Base-by-base conservation (phyloP, 2,888 invertebrate species). In the Copidosoma aretas region DNA sequence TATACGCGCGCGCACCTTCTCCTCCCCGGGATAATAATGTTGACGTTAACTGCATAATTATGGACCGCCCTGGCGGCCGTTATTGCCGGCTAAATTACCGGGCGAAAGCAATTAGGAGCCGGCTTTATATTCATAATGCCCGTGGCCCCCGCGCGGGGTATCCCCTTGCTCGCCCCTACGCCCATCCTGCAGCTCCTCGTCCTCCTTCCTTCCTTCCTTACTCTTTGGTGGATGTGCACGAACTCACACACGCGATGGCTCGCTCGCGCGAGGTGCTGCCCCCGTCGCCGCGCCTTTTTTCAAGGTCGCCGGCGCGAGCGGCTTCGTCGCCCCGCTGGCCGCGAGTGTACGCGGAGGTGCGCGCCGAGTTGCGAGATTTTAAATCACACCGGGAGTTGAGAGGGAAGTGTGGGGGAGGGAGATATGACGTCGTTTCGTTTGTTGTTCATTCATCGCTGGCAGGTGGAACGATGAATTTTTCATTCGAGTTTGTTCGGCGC, bases 41-140 rank as follows among this genome's bases (percentile, higher is more conserved):
- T 80, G 79, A 79, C 77, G 76, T 79, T 79, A 82, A 81, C 79
- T 79, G 79, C 79, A 80, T 81, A 80, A 80, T 81, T 80, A 79
- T 79, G 78, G 79, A 79, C 77, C 78, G 78, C 79, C 78, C 77
- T 5, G 73, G 77, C 75, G 75, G 75, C 69, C 77, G 79, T 79
- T 79, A 80, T 78, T 79, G 77, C 78, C 76, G 73, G 75, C 77
- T 78, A 78, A 80, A 80, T 80, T 78, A 78, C 78, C 79, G 75
- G 75, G 76, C 76, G 75, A 76, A 75, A 78, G 79, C 79, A 79
- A 79, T 80, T 79, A 78, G 77, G 76, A 77, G 74, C 74, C 72
- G 76, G 65, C 77, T 79, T 72, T 72, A 72, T 78, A 80, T 79
- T 79, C 79, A 78, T 78, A 78, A 78, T 76, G 75, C 76, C 76